Evolutionary conservation across 2,113 vertebrate species (phyloP).

Genomic region (Sebastes schlegelii): DNA sequence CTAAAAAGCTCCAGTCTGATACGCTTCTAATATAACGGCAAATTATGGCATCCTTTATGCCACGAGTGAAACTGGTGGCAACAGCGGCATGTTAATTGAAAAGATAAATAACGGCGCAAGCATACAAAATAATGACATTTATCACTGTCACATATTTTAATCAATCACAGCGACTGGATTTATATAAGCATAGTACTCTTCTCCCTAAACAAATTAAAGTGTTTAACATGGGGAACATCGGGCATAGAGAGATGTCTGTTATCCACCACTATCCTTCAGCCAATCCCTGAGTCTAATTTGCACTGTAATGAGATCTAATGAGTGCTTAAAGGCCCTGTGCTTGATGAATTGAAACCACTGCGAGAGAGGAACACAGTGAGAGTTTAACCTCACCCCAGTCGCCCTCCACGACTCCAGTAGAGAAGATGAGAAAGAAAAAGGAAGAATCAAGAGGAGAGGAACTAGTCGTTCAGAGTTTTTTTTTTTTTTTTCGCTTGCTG

Average conservation of each 20-base stretch:
- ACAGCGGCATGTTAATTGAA: constrained; percentile 23
- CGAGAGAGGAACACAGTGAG: constrained; percentile 43
- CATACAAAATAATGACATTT: constrained; percentile 15
- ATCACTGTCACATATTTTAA: constrained; percentile 18
- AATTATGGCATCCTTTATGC: constrained; percentile 35
- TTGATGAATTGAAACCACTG: constrained; percentile 74
- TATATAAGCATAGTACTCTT: constrained; percentile 10
- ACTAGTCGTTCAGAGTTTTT: constrained; percentile 17
- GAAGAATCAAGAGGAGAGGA: constrained; percentile 28
- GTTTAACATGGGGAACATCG: constrained; percentile 36
- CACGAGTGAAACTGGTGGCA: constrained; percentile 5
- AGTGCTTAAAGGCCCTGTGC: constrained; percentile 70
- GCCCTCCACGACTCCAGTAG: constrained; percentile 45
- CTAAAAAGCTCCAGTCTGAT: constrained; percentile 33
- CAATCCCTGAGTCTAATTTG: constrained; percentile 75
- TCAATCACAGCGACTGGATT: constrained; percentile 18
- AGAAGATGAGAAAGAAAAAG: constrained; percentile 48
- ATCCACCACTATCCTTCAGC: constrained; percentile 43
- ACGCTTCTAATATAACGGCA: constrained; percentile 27
- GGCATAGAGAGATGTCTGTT: constrained; percentile 55
- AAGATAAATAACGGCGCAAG: not conserved
- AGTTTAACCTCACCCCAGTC: constrained; percentile 65
- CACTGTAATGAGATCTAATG: constrained; percentile 80
- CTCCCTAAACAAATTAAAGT: constrained; percentile 32
- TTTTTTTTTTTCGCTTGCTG: constrained; percentile 45